Conservation (phyloP, 1,140 invertebrate genomes). For the Heliconius hermathena region DNA sequence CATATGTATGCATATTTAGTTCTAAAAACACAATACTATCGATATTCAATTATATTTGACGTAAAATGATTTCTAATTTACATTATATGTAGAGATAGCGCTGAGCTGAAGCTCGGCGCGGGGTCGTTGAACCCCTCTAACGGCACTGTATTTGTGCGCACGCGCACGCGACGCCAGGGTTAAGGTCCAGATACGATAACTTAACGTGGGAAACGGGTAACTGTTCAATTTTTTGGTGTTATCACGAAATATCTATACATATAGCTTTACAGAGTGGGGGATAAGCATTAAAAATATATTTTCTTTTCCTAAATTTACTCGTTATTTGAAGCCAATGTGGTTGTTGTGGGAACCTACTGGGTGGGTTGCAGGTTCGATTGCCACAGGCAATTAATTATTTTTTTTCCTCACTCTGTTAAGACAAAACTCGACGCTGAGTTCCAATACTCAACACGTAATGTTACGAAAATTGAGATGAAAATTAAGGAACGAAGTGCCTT, state of each 20-base stretch:
- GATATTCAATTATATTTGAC: not conserved
- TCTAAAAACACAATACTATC: slow-evolving; percentile 5
- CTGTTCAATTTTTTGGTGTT: slow-evolving; percentile 11
- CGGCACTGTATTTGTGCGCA: slow-evolving; percentile 25
- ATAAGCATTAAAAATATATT: too few relatives aligned
- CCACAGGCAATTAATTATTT: too few relatives aligned
- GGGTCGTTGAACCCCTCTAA: slow-evolving; percentile 29
- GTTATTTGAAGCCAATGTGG: too few relatives aligned
- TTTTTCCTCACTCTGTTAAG: too few relatives aligned
- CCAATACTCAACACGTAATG: too few relatives aligned
- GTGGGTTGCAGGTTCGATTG: too few relatives aligned
- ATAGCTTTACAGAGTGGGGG: not conserved
- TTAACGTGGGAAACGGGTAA: slow-evolving; percentile 18
- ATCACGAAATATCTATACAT: not conserved
- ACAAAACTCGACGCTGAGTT: too few relatives aligned
- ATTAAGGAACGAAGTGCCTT: too few relatives aligned
- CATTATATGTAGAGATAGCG: slow-evolving; percentile 2
- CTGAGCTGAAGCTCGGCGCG: not conserved
- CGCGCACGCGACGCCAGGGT: slow-evolving; percentile 33
- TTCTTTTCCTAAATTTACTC: too few relatives aligned
- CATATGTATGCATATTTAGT: not conserved
- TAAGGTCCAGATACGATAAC: slow-evolving; percentile 32
- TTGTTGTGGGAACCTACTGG: too few relatives aligned
- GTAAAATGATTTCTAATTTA: slow-evolving; percentile 14
- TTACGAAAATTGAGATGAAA: too few relatives aligned